Evolutionary conservation across 2,888 invertebrate species (phyloP).

Genomic region (Spilarctia lutea): DNA sequence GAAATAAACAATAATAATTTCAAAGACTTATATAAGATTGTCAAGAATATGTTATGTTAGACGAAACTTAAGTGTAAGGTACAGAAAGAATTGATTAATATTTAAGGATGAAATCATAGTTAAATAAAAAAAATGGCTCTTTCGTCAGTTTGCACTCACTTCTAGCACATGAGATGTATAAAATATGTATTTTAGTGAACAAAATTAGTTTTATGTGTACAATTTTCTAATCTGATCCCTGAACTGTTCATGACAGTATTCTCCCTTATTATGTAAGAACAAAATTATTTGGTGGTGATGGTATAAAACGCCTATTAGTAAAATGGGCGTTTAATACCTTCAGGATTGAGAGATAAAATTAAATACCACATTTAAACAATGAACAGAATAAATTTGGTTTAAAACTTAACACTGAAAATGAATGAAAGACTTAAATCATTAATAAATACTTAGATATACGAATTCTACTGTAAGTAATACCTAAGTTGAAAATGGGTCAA

Average conservation of each 20-base stretch:
- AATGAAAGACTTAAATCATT: not conserved
- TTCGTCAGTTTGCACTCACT: not conserved
- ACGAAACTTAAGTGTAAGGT: too few relatives aligned
- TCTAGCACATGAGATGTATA: not conserved
- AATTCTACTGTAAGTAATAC: not conserved
- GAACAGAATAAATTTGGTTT: not conserved
- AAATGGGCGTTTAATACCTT: too few relatives aligned
- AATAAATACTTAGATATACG: not conserved
- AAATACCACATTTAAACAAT: not conserved
- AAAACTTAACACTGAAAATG: not conserved
- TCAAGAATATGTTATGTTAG: too few relatives aligned
- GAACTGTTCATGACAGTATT: too few relatives aligned
- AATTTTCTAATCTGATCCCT: too few relatives aligned
- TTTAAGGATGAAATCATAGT: not conserved
- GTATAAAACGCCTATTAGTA: too few relatives aligned
- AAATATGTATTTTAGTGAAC: not conserved
- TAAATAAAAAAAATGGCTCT: too few relatives aligned
- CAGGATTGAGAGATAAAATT: not conserved
- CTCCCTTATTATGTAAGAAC: too few relatives aligned
- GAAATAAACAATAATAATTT: not conserved
- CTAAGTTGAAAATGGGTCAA: constrained; percentile 9
- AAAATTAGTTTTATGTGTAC: not conserved
- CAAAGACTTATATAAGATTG: too few relatives aligned
- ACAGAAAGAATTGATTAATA: too few relatives aligned
- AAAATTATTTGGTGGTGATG: too few relatives aligned